Conservation (phyloP, 2,888 invertebrate genomes). For the Noctua pronuba region DNA sequence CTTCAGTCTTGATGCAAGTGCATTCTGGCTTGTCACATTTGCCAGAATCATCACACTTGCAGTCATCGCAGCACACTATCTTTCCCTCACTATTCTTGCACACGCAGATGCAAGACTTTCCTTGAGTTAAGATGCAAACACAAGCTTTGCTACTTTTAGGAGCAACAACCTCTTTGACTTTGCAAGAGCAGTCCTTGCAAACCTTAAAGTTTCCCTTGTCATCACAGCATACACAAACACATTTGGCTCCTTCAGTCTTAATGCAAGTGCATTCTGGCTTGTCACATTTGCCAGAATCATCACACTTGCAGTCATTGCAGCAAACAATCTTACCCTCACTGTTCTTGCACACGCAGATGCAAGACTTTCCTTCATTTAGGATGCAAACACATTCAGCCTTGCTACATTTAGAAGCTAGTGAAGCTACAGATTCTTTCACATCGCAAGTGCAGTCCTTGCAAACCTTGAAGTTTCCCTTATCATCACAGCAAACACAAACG, state of each 20-base stretch:
- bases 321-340: not conserved
- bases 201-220: slow-evolving; percentile 34
- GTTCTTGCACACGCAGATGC: slow-evolving; percentile 20
- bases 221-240: slow-evolving; percentile 55
- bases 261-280: slow-evolving; percentile 71
- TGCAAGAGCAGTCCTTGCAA: slow-evolving; percentile 50
- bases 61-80: slow-evolving; percentile 51
- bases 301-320: slow-evolving; percentile 33
- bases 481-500: slow-evolving; percentile 37
- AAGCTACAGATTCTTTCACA: not conserved
- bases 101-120: slow-evolving; percentile 53
- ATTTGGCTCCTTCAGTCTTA: slow-evolving; percentile 52
- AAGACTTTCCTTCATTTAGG: slow-evolving; percentile 8
- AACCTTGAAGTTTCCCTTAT: slow-evolving; percentile 4
- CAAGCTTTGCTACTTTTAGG: slow-evolving; percentile 43
- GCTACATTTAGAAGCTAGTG: slow-evolving; percentile 18
- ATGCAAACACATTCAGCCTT: slow-evolving; percentile 69
- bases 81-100: slow-evolving; percentile 42
- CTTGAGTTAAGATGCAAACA: slow-evolving; percentile 63
- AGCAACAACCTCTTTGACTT: slow-evolving; percentile 3
- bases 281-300: slow-evolving; percentile 34
- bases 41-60: slow-evolving; percentile 39
- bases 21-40: slow-evolving; percentile 56
- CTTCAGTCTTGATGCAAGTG: slow-evolving; percentile 57
- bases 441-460: slow-evolving; percentile 60